Conservation (phyloP, 2,113 vertebrate species). For the Thinocorus orbignyianus region DNA sequence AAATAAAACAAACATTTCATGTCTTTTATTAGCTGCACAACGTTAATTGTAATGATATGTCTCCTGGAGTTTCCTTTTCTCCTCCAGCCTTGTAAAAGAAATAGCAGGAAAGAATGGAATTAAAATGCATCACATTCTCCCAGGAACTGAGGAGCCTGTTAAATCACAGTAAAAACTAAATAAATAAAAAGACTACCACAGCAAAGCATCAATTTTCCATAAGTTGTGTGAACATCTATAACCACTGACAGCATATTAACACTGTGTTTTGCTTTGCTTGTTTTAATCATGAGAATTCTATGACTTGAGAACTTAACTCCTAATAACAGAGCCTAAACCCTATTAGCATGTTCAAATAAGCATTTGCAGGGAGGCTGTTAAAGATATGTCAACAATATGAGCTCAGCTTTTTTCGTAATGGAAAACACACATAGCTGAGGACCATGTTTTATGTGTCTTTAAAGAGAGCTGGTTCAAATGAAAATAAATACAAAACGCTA, state of each 20-base stretch:
- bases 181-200: conserved; percentile 74
- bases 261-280: conserved; percentile 73
- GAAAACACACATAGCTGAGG: conserved; percentile 74
- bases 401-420: conserved; percentile 70
- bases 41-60: conserved; percentile 61
- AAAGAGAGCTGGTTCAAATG: conserved; percentile 71
- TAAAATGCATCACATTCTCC: conserved; percentile 64
- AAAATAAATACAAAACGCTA: conserved; percentile 74
- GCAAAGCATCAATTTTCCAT: conserved; percentile 72
- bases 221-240: conserved; percentile 68
- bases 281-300: conserved; percentile 77
- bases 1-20: conserved; percentile 63
- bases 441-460: conserved; percentile 73
- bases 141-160: conserved; percentile 64
- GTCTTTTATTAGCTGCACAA: conserved; percentile 68
- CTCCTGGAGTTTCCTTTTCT: conserved; percentile 65
- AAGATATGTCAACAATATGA: conserved; percentile 82
- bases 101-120: conserved; percentile 66
- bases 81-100: conserved; percentile 70
- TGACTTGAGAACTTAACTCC: conserved; percentile 73
- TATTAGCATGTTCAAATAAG: conserved; percentile 82
- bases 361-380: conserved; percentile 82
- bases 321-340: conserved; percentile 73
- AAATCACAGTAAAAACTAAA: conserved; percentile 74
- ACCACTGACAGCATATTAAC: conserved; percentile 70